Evolutionary conservation across 2,797 vertebrate genomes (phyloP), one percentile per base, ranked within the genome.

Genomic region (Chromobotia macracanthus): DNA sequence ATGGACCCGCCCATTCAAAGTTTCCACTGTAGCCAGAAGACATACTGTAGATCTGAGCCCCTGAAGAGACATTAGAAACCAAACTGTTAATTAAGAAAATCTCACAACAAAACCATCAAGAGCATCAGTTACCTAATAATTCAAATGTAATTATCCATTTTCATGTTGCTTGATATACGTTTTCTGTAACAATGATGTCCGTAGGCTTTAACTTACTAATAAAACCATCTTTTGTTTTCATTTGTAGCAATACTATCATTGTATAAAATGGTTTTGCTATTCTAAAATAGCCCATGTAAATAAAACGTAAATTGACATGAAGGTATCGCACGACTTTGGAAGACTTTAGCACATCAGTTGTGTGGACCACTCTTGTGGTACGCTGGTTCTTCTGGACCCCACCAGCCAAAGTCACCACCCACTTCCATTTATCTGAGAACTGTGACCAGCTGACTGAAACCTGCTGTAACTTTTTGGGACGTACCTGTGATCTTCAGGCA

Each of bases 401-500:
- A 15, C 11, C 11, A 48, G 12, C 46, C 46, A 48, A 12, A 48
- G 46, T 48, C 46, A 48, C 46, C 46, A 48, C 15, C 46, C 46
- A 48, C 46, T 48, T 48, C 15, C 2, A 5, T 1, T 48, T 10
- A 13, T 12, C 11, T 12, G 46, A 48, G 15, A 48, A 48, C 44
- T 11, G 44, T 46, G 2, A 31, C n/a, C n/a, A n/a, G n/a, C 31
- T 31, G 31, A 31, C 31, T 31, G 31, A 31, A 3, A 31, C 31
- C 31, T 8, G 16, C 15, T 61, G 7, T 18, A 2, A 38, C 5
- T 0, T n/a, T 19, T 13, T 25, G 16, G 5, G 18, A 7, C 3
- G 68, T 78, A 92, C 92, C 93, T 80, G 86, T 93, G 16, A 94
- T 75, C 58, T 87, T 41, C 18, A 94, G 86, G 76, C 91, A 93